These are phyloP conservation scores for Dicranocentrus wangi DNA, from an alignment of 2,888 invertebrate species.

Conservation along the genomic window DNA sequence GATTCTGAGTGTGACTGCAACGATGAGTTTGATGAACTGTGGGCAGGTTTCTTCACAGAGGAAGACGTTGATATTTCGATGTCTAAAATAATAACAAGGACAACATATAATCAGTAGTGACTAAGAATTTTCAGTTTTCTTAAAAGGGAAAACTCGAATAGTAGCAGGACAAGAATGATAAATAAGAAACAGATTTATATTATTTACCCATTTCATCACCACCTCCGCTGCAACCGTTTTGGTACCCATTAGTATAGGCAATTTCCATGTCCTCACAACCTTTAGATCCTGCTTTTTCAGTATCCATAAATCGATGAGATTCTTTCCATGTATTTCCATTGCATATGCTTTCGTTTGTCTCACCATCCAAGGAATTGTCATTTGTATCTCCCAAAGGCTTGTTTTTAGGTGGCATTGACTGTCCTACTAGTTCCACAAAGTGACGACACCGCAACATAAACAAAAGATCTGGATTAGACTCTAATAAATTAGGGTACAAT, in stretches of 20 bases:
- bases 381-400: slow-evolving; percentile 57
- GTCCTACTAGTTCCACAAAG: slow-evolving; percentile 95
- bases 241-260: slow-evolving; percentile 77
- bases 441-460: slow-evolving; percentile 98
- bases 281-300: slow-evolving; percentile 59
- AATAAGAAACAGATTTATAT: slow-evolving; percentile 1
- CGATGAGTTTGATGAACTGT: slow-evolving; percentile 70
- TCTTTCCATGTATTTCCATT: slow-evolving; percentile 67
- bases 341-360: slow-evolving; percentile 64
- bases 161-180: neutral
- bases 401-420: slow-evolving; percentile 69
- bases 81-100: too few species aligned
- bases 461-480: slow-evolving; percentile 90
- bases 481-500: slow-evolving; percentile 94
- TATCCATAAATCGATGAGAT: slow-evolving; percentile 54
- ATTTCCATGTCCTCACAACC: slow-evolving; percentile 72
- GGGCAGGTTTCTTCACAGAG: slow-evolving; percentile 64
- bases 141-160: too few species aligned
- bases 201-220: slow-evolving; percentile 76
- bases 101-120: too few species aligned
- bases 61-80: slow-evolving; percentile 70
- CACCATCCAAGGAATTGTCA: slow-evolving; percentile 55
- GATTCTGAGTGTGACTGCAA: slow-evolving; percentile 66
- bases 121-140: too few species aligned
- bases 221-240: slow-evolving; percentile 80